Evolutionary conservation across 2,888 invertebrate species (phyloP).

Genomic region (Punctoribates punctum): DNA sequence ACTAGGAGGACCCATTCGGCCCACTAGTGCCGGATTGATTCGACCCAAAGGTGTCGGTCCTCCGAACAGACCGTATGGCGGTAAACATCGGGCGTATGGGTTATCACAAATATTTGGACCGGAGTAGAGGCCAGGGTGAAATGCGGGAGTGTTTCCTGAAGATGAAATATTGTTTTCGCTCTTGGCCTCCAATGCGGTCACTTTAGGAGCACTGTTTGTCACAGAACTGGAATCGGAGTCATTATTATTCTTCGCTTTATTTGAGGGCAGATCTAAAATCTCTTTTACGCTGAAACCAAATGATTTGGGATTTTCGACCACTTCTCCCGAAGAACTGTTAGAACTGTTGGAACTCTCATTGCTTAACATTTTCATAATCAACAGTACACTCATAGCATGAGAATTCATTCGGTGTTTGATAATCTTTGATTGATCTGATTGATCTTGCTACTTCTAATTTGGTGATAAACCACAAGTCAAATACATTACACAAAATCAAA

Average conservation of each 20-base stretch:
- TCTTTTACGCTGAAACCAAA: slow-evolving; percentile 82
- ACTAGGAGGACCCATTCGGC: background rate
- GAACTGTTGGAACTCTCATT: background rate
- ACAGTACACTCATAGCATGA: slow-evolving; percentile 18
- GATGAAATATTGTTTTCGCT: slow-evolving; percentile 52
- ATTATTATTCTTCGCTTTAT: slow-evolving; percentile 30
- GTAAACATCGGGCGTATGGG: slow-evolving; percentile 57
- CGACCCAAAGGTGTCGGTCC: slow-evolving; percentile 21
- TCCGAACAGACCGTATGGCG: slow-evolving; percentile 45
- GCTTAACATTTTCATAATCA: slow-evolving; percentile 21
- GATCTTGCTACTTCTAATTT: background rate
- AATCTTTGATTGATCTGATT: background rate
- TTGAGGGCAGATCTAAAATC: slow-evolving; percentile 77
- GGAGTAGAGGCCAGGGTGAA: background rate
- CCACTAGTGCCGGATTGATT: background rate
- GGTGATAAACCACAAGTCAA: background rate
- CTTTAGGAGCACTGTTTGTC: slow-evolving; percentile 27
- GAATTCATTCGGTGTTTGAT: background rate
- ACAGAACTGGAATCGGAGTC: background rate
- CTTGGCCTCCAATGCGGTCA: slow-evolving; percentile 38
- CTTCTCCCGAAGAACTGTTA: background rate
- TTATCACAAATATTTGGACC: background rate
- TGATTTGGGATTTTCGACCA: slow-evolving; percentile 35
- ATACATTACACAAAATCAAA: background rate
- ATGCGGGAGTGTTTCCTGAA: background rate